These are phyloP conservation scores for Ispidina lecontei DNA, from an alignment of 2,797 vertebrate species.

Conservation along the genomic window DNA sequence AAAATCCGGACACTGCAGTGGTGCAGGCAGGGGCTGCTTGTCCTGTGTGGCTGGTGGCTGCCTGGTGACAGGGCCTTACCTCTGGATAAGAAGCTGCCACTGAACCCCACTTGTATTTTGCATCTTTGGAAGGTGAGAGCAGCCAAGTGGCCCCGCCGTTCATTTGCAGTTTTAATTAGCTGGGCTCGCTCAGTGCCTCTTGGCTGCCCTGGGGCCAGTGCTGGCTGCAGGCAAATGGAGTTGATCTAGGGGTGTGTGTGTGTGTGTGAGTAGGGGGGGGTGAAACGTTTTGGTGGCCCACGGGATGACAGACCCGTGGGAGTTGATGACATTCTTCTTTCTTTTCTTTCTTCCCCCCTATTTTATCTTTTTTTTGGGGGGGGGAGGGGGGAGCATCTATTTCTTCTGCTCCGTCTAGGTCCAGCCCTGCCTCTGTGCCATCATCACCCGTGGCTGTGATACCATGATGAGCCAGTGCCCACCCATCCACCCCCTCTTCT, in stretches of 20 bases:
- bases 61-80: neutral
- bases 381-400: too few relatives aligned
- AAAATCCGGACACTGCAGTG: neutral
- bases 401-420: neutral
- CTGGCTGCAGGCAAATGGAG: neutral
- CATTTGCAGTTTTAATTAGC: slow-evolving; percentile 77
- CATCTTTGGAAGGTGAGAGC: slow-evolving; percentile 50
- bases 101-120: slow-evolving; percentile 42
- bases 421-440: neutral
- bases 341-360: neutral
- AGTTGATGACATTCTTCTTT: too few relatives aligned
- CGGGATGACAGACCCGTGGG: neutral
- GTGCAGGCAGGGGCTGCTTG: neutral
- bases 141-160: slow-evolving; percentile 20
- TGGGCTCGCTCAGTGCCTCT: slow-evolving; percentile 27
- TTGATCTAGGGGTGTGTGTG: neutral
- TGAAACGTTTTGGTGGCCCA: neutral
- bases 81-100: slow-evolving; percentile 13
- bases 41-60: neutral
- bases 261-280: too few relatives aligned
- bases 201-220: neutral
- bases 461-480: rapidly evolving
- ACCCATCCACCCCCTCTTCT: neutral
- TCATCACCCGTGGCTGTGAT: rapidly evolving
- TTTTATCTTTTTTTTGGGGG: neutral